Conservation (phyloP, 2,113 vertebrate genomes). For the Charina bottae region DNA sequence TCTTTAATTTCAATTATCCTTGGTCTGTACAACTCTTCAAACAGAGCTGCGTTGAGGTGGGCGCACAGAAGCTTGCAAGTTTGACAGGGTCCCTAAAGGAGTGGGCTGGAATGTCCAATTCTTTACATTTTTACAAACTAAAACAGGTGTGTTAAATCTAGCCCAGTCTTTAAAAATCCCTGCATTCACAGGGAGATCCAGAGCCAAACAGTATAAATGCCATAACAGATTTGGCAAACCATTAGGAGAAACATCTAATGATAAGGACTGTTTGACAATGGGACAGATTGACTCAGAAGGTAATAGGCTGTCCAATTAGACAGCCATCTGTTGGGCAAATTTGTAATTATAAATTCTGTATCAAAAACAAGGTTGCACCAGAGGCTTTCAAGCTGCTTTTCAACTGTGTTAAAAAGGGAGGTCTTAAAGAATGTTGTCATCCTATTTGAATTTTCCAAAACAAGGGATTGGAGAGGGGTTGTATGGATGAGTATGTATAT, state of each 20-base stretch:
- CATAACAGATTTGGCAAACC: background rate
- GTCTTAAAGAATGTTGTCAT: background rate
- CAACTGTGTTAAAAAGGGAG: background rate
- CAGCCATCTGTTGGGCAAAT: background rate
- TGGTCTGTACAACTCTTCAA: background rate
- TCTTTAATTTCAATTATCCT: background rate
- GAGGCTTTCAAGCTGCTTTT: background rate
- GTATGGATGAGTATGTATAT: background rate
- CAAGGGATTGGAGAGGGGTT: background rate
- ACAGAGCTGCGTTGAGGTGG: background rate
- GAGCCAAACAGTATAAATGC: background rate
- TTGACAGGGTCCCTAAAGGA: background rate
- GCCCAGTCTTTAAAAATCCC: background rate
- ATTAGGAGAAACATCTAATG: background rate
- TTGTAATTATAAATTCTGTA: background rate
- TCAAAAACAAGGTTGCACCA: background rate
- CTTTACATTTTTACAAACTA: background rate
- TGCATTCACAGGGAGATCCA: background rate
- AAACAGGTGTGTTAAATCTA: background rate
- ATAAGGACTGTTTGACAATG: background rate
- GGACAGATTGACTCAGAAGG: background rate
- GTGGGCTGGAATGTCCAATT: background rate
- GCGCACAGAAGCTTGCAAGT: background rate
- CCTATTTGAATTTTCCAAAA: background rate
- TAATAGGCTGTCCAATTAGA: background rate